Evolutionary conservation across 2,888 invertebrate species (phyloP).

Genomic region (Antheraea yamamai): DNA sequence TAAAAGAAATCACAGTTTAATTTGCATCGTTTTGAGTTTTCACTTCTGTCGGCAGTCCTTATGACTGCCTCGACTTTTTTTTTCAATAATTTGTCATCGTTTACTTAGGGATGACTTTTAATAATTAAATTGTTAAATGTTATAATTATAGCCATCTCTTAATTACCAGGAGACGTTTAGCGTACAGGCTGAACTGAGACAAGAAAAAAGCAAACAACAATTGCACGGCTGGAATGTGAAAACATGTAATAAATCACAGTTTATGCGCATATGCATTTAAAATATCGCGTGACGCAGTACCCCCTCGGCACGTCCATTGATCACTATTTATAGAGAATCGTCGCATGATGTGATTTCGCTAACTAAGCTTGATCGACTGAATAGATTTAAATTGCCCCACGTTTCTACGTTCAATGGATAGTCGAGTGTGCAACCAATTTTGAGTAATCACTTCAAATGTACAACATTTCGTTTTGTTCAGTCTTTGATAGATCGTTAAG

Average conservation of each 20-base stretch:
- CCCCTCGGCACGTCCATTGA: conserved; percentile 19
- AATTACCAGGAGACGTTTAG: no score
- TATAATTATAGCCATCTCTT: no score
- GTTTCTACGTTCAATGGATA: conserved; percentile 15
- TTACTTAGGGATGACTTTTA: no score
- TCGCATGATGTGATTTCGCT: conserved; percentile 21
- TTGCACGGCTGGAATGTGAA: not conserved
- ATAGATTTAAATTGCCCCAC: conserved; percentile 21
- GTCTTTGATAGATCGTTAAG: not conserved
- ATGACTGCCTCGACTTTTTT: no score
- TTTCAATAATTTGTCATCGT: no score
- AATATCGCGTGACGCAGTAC: conserved; percentile 14
- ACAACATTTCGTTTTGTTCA: not conserved
- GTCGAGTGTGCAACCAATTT: conserved; percentile 5
- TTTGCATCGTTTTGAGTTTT: no score
- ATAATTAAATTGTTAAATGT: no score
- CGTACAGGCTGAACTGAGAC: no score
- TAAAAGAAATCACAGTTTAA: no score
- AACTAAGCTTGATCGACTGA: conserved; percentile 21
- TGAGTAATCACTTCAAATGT: not conserved
- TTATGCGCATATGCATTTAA: not conserved
- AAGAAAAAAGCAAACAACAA: not conserved
- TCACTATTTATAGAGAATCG: conserved; percentile 23
- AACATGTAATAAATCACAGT: not conserved
- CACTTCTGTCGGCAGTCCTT: no score